Conservation (phyloP, 2,888 invertebrate species). For the Tinea pellionella region DNA sequence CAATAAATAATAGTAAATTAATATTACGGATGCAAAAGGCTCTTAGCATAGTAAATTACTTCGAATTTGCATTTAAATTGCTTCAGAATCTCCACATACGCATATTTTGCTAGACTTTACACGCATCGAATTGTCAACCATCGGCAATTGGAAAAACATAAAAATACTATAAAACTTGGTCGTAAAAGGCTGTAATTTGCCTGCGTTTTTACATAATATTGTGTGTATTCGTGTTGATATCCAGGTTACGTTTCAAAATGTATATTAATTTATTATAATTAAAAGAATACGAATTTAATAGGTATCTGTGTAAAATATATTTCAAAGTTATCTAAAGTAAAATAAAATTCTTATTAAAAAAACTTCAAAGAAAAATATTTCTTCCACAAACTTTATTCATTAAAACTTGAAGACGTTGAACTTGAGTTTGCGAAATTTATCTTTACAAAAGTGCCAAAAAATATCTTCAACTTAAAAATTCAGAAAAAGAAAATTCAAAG, state of each 20-base stretch:
- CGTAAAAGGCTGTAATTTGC: conserved; percentile 52
- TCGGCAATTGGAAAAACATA: conserved; percentile 58
- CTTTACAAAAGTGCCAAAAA: neutral
- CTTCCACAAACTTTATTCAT: neutral
- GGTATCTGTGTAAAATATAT: neutral
- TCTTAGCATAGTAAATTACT: conserved; percentile 29
- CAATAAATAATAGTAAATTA: conserved; percentile 2
- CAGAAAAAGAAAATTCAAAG: neutral
- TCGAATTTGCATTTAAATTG: conserved; percentile 57
- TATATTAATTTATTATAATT: neutral
- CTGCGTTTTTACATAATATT: conserved; percentile 29
- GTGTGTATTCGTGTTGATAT: neutral
- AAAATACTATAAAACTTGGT: conserved; percentile 57
- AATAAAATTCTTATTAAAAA: neutral
- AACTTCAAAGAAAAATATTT: neutral
- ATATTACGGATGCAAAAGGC: conserved; percentile 2
- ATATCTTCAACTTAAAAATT: neutral
- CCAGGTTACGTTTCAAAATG: neutral
- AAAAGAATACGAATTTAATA: neutral
- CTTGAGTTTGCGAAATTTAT: neutral
- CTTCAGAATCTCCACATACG: conserved; percentile 35
- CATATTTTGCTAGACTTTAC: conserved; percentile 62
- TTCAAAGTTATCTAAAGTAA: neutral
- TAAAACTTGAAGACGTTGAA: neutral
- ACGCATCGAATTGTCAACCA: conserved; percentile 51